phyloP scores from a whole-genome alignment of 2,113 vertebrate species.

The Tringa solitaria region DNA sequence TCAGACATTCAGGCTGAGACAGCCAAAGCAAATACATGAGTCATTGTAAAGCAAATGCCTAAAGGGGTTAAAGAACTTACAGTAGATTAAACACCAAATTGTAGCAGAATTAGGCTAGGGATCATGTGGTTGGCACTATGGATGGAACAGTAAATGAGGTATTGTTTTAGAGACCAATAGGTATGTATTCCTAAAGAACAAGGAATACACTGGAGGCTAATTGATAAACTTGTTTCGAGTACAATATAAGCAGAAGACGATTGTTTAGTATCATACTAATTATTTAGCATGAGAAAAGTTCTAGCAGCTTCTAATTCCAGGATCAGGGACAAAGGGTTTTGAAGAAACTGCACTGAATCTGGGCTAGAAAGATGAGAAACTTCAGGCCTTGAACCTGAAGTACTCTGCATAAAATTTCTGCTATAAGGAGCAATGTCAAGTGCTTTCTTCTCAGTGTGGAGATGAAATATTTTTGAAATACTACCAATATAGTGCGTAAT shows the following conservation, averaged over 20 bases:
- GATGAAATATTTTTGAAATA: not conserved
- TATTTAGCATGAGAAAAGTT: not conserved
- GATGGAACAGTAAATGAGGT: not conserved
- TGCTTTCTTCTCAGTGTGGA: not conserved
- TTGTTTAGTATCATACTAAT: not conserved
- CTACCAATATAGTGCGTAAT: not conserved
- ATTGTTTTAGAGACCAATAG: not conserved
- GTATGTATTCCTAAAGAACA: not conserved
- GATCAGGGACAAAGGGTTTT: not conserved
- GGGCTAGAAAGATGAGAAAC: not conserved
- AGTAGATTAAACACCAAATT: not conserved
- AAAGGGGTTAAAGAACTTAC: not conserved
- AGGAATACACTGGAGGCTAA: not conserved
- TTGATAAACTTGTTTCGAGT: not conserved
- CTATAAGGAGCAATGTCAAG: not conserved
- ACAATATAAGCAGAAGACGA: not conserved
- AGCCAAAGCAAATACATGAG: not conserved
- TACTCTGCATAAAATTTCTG: not conserved
- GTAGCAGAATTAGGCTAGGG: not conserved
- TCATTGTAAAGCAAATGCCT: not conserved
- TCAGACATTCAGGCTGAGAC: accelerated
- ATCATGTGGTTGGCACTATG: not conserved
- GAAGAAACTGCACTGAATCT: not conserved
- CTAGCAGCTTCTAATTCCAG: not conserved
- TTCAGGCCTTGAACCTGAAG: not conserved